Base-by-base conservation (phyloP, 2,113 vertebrate species). In the Colinus virginianus region DNA sequence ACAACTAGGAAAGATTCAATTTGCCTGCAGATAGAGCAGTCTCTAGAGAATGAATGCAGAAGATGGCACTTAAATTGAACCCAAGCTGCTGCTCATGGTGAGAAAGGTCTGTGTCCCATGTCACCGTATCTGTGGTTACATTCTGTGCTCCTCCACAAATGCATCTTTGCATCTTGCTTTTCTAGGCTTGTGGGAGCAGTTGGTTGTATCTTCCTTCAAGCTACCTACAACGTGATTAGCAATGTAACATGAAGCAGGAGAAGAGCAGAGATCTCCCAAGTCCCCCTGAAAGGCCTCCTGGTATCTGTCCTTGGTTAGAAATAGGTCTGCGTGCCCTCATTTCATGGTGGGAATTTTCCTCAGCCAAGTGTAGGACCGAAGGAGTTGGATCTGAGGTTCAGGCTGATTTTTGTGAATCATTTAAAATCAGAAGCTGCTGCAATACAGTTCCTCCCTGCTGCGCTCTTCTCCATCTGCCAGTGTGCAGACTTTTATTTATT, bases 401-500 rank as follows among this genome's bases (percentile, higher is more conserved):
- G 74, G 55, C 79, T 88, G 67, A 70, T 78, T 88, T 92, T 84
- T 70, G 72, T 1, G 0, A 84, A 87, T 56, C 5, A 6, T 80
- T 95, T 88, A 62, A 92, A 95, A 88, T 53, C 18, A 38, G 78
- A 91, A 83, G 43, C 53, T 93, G 32, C 71, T 80, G 68, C 43
- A 55, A 11, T 49, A 58, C 15, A 22, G 56, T 77, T 89, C 71
- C 78, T 94, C 78, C 83, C 81, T 72, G 59, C 72, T 92, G 81
- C 1, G 42, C 91, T 89, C 89, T 86, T 84, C 79, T 94, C 94
- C 86, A 42, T 93, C 90, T 95, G 89, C 77, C 91, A 70, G 4
- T 5, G 30, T 70, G 64, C 87, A 75, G 87, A 59, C 85, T 62
- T 84, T 90, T 94, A 78, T 93, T 94, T 94, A 80, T 90, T 7